Base-by-base conservation (phyloP, 2,113 vertebrate genomes). In the Phaethon lepturus region DNA sequence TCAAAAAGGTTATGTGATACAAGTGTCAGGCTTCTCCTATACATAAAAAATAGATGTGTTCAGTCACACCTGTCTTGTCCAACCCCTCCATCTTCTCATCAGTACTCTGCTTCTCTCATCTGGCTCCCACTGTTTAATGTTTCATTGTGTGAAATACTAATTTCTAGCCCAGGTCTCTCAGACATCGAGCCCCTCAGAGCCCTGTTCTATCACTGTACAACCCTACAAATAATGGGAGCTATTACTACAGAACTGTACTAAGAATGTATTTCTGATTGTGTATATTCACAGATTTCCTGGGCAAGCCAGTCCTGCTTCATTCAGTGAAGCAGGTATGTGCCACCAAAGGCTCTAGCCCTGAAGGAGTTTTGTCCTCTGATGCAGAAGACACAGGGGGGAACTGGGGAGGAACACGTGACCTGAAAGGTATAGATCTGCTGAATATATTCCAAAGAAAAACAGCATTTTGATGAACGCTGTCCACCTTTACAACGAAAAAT, bases 301-400 rank as follows among this genome's bases (percentile, higher is more conserved):
- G 38, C 35, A 13, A 20, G 35, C 10, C 44, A 47, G 44, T 14
- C 44, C 15, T n/a, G 14, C 33, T 11, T 26, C 44, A 24, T 8
- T 1, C 2, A 66, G 17, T 0, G 10, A 31, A 24, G 49, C 0
- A 0, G 22, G 2, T 7, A 18, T 2, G 2, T 35, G 52, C 28
- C 33, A 44, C 47, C 14, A 45, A 31, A 35, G 25, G 38, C 64
- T 40, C 24, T 6, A 22, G 16, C 33, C n/a, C 50, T 6, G 4
- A 17, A 35, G 13, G 11, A 18, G 6, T 47, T 75, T 31, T 56
- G 44, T 42, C 17, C 17, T 44, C 52, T 20, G 28, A 28, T 2
- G 7, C 33, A 69, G 26, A 58, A 15, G 5, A 24, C 38, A 35
- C 6, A 6, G 7, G 5, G 16, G 8, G 13, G 22, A 82, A 24